phyloP scores from a whole-genome alignment of 2,113 vertebrate genomes.

The Callipepla californica region DNA sequence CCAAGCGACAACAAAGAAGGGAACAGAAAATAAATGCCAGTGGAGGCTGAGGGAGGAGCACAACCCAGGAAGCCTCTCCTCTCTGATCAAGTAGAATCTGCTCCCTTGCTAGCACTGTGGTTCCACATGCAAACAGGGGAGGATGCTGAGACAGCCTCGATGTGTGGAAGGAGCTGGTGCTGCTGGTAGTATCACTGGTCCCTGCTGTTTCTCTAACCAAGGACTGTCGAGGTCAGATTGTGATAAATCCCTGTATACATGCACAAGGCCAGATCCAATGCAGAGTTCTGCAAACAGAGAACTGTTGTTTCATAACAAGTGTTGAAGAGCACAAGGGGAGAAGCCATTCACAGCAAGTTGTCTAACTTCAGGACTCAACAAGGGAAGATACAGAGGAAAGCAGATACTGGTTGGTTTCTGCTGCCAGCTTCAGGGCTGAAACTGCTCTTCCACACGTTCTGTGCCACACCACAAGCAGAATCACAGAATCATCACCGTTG shows the following conservation, averaged over 20 bases:
- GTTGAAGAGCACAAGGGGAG: not conserved
- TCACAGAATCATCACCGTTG: no score
- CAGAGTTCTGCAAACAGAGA: not conserved
- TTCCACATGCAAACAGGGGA: not conserved
- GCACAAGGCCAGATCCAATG: not conserved
- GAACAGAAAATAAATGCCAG: not conserved
- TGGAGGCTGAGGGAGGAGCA: not conserved
- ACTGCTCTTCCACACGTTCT: not conserved
- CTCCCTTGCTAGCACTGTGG: not conserved
- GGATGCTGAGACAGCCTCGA: not conserved
- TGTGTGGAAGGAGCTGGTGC: not conserved
- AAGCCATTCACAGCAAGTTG: not conserved
- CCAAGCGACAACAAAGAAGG: not conserved
- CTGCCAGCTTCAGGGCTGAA: not conserved
- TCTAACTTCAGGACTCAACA: not conserved
- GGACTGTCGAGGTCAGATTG: not conserved
- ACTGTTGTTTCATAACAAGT: not conserved
- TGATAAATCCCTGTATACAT: not conserved
- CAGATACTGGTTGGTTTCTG: not conserved
- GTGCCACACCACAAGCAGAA: not conserved
- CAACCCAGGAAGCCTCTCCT: not conserved
- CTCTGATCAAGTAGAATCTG: not conserved
- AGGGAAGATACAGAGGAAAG: not conserved
- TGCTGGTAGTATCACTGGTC: rapidly evolving
- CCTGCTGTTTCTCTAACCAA: not conserved